Evolutionary conservation across 2,888 invertebrate species (phyloP).

Genomic region (Eilema griseolum): DNA sequence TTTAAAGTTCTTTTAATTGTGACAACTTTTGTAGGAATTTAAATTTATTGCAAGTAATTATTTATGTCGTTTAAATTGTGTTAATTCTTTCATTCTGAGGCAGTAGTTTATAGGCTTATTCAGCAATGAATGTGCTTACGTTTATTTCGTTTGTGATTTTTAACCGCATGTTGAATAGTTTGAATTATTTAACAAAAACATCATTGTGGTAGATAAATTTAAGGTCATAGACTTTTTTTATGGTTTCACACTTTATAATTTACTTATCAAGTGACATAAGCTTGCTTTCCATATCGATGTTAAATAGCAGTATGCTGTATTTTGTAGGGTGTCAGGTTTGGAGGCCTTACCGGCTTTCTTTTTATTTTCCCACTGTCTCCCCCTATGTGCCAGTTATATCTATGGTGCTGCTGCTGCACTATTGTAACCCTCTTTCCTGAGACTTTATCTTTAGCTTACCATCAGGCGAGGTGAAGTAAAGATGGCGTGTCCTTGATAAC

Average conservation of each 20-base stretch:
- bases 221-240: background rate
- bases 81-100: conserved; percentile 25
- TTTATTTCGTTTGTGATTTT: background rate
- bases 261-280: background rate
- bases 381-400: background rate
- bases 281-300: background rate
- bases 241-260: background rate
- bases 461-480: too few relatives aligned
- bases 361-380: background rate
- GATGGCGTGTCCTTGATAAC: too few relatives aligned
- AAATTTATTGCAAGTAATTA: conserved; percentile 32
- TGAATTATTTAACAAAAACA: background rate
- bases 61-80: conserved; percentile 24
- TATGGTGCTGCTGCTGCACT: background rate
- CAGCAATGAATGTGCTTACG: background rate
- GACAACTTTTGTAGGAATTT: conserved; percentile 27
- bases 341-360: background rate
- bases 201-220: background rate
- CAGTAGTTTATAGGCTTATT: background rate
- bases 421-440: too few relatives aligned
- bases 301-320: background rate
- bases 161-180: background rate
- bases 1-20: conserved; percentile 20
- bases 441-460: too few relatives aligned
- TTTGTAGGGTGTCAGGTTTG: background rate